Percentiles rank a stretch among this genome's conserved stretches.
phyloP scores from a whole-genome alignment of 2,797 vertebrate genomes.

The Micromesistius poutassou region DNA sequence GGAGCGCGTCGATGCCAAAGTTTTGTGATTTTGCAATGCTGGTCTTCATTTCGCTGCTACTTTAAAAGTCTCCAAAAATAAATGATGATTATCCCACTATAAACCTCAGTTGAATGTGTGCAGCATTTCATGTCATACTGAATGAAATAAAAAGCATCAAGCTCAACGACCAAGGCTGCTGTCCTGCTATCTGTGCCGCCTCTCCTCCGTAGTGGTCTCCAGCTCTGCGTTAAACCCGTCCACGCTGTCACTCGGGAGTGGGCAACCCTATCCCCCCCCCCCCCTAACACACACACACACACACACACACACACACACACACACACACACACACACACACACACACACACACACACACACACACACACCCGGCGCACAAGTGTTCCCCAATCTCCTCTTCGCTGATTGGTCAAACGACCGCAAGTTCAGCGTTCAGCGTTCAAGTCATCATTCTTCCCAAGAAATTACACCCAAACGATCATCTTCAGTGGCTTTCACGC shows the following conservation, averaged over 20 bases:
- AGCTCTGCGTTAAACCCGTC: conserved; percentile 29
- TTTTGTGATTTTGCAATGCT: conserved; percentile 84
- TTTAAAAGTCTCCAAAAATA: too few species aligned
- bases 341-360: too few species aligned
- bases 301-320: too few species aligned
- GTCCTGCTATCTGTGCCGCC: background rate
- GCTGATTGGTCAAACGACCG: conserved; percentile 66
- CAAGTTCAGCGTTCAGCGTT: conserved; percentile 40
- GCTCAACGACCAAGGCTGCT: too few species aligned
- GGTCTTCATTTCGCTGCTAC: conserved; percentile 31
- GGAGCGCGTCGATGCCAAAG: conserved; percentile 87
- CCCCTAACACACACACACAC: too few species aligned
- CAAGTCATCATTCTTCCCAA: conserved; percentile 33
- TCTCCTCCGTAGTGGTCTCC: background rate
- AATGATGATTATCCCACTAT: too few species aligned
- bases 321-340: too few species aligned
- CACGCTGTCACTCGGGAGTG: conserved; percentile 14
- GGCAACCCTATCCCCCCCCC: conserved; percentile 15
- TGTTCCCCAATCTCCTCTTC: conserved; percentile 36
- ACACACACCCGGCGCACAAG: conserved; percentile 33
- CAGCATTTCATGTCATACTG: too few species aligned
- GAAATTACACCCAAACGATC: conserved; percentile 35
- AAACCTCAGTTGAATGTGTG: too few species aligned
- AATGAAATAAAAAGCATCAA: too few species aligned
- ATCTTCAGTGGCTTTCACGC: conserved; percentile 30